Conservation (phyloP, 1,140 invertebrate genomes). For the Drosophila repleta region DNA sequence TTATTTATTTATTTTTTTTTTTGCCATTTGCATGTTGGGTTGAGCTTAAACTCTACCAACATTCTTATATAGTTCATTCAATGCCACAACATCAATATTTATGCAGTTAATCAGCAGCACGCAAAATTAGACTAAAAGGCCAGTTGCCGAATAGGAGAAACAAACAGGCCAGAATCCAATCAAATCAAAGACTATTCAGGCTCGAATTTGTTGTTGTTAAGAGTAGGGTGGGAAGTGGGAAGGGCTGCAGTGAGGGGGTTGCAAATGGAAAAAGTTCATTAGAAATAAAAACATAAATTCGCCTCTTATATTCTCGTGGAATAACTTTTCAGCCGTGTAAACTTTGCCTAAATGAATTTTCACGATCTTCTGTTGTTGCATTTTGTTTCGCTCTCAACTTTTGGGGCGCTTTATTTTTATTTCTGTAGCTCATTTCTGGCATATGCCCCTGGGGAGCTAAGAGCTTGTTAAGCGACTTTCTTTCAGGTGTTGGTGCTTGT, state of each 20-base stretch:
- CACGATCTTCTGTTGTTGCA: conserved; percentile 37
- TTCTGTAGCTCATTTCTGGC: conserved; percentile 45
- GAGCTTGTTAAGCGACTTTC: conserved; percentile 66
- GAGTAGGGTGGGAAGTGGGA: neutral
- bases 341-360: conserved; percentile 75
- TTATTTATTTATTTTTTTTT: conserved; percentile 1
- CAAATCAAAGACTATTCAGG: conserved; percentile 44
- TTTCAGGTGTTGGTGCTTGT: conserved; percentile 50
- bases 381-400: conserved; percentile 24
- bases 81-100: conserved; percentile 46
- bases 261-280: conserved; percentile 51
- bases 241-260: conserved; percentile 4
- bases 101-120: conserved; percentile 41
- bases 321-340: conserved; percentile 58
- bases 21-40: conserved; percentile 60
- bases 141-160: conserved; percentile 12
- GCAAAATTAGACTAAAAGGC: conserved; percentile 43
- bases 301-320: conserved; percentile 39
- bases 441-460: conserved; percentile 62
- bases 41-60: neutral
- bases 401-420: conserved; percentile 39
- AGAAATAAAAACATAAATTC: conserved; percentile 53
- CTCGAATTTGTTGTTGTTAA: neutral
- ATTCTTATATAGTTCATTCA: neutral
- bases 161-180: conserved; percentile 43